Percentiles rank a stretch among this genome's conserved stretches.
These are phyloP conservation scores for Branchinecta lindahli DNA, from an alignment of 1,140 invertebrate species.

Conservation along the genomic window DNA sequence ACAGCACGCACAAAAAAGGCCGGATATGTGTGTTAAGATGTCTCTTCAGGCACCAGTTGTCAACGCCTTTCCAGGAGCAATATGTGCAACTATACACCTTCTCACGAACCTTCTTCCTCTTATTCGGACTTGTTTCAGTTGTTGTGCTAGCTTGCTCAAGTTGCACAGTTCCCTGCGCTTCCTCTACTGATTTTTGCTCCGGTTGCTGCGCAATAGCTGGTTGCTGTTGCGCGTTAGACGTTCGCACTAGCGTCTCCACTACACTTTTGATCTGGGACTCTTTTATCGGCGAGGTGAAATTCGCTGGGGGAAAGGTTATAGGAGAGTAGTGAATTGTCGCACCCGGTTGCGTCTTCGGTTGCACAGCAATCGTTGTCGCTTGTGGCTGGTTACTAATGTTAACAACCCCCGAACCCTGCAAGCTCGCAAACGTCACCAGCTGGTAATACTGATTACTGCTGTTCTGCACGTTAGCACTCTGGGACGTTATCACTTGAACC, in stretches of 20 bases:
- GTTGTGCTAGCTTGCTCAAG: background rate
- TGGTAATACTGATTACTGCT: background rate
- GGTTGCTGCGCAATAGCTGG: background rate
- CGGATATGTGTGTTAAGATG: constrained; percentile 83
- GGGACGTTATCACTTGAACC: background rate
- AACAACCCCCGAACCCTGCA: background rate
- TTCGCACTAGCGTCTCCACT: constrained; percentile 18
- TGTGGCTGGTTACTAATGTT: background rate
- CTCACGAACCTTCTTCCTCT: constrained; percentile 33
- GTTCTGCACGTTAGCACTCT: background rate
- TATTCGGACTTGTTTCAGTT: constrained; percentile 14
- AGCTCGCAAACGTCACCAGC: background rate
- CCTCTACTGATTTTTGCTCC: background rate
- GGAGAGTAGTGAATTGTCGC: constrained; percentile 2
- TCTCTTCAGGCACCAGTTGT: constrained; percentile 80
- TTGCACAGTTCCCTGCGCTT: background rate
- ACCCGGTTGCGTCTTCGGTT: constrained; percentile 4
- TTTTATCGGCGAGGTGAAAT: background rate
- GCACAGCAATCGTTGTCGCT: background rate
- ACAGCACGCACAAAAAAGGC: constrained; percentile 69
- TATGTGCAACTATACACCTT: constrained; percentile 63
- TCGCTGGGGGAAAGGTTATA: background rate
- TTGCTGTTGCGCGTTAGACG: background rate
- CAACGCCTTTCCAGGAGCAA: constrained; percentile 77
- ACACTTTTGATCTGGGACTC: constrained; percentile 17